Evolutionary conservation across 2,113 vertebrate species (phyloP).

Genomic region (Campylomormyrus tamandua): DNA sequence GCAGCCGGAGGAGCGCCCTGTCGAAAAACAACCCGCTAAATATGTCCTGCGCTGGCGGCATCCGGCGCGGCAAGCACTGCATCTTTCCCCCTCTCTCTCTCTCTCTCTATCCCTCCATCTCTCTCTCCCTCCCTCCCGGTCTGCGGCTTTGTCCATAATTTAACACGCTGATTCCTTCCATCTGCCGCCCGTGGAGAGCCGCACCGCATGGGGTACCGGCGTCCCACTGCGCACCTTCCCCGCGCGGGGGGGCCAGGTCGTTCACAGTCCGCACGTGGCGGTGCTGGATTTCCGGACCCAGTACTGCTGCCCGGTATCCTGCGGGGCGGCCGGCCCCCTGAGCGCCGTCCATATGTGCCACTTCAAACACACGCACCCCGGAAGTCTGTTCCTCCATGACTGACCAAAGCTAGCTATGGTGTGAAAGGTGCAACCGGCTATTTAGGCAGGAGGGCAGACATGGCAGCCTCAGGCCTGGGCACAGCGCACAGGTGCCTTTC

Average conservation of each 20-base stretch:
- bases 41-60: not conserved
- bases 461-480: not conserved
- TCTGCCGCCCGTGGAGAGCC: not conserved
- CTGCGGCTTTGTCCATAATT: conserved; percentile 21
- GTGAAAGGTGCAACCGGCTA: not conserved
- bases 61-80: conserved; percentile 9
- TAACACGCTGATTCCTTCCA: conserved; percentile 22
- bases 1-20: not conserved
- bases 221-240: not conserved
- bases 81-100: not conserved
- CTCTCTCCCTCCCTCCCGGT: not conserved
- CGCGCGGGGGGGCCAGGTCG: not conserved
- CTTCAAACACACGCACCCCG: not conserved
- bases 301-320: not conserved
- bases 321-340: not conserved
- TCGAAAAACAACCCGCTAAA: conserved; percentile 8
- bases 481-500: not conserved
- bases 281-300: not conserved
- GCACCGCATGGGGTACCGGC: not conserved
- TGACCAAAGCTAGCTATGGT: not conserved
- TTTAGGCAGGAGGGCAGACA: not conserved
- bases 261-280: not conserved
- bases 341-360: not conserved
- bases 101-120: not conserved
- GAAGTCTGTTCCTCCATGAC: not conserved